Conservation (phyloP, 2,797 vertebrate genomes). For the Pteropus rufus region DNA sequence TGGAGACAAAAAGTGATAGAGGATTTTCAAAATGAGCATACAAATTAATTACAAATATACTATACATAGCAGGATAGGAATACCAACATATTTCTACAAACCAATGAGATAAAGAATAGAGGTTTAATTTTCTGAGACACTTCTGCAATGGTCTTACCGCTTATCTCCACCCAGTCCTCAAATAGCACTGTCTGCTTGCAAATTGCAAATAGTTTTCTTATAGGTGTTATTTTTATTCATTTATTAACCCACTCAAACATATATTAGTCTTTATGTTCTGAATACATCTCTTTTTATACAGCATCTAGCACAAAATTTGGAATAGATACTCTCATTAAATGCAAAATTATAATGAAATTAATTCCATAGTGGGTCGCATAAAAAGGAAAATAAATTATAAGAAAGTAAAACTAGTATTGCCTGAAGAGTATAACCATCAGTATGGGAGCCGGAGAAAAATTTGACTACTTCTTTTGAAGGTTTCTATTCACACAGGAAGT, state of each 20-base stretch:
- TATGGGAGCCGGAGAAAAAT: background rate
- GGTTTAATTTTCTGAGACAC: background rate
- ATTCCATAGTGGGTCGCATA: background rate
- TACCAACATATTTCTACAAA: background rate
- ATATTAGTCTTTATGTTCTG: background rate
- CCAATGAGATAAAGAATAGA: background rate
- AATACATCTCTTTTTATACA: background rate
- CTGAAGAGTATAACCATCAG: background rate
- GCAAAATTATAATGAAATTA: background rate
- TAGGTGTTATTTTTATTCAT: background rate
- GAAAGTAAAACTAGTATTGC: background rate
- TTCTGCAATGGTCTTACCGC: background rate
- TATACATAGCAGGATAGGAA: background rate
- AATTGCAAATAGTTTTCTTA: background rate
- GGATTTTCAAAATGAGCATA: background rate
- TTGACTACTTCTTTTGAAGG: background rate
- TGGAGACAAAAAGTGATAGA: background rate
- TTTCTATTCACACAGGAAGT: background rate
- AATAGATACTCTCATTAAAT: background rate
- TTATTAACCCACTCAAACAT: background rate
- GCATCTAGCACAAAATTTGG: background rate
- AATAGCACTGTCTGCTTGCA: background rate
- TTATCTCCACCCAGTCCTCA: background rate
- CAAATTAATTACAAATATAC: background rate
- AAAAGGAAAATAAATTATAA: background rate